These are phyloP conservation scores for Diarsia rubi DNA, from an alignment of 2,888 invertebrate species.

Conservation along the genomic window DNA sequence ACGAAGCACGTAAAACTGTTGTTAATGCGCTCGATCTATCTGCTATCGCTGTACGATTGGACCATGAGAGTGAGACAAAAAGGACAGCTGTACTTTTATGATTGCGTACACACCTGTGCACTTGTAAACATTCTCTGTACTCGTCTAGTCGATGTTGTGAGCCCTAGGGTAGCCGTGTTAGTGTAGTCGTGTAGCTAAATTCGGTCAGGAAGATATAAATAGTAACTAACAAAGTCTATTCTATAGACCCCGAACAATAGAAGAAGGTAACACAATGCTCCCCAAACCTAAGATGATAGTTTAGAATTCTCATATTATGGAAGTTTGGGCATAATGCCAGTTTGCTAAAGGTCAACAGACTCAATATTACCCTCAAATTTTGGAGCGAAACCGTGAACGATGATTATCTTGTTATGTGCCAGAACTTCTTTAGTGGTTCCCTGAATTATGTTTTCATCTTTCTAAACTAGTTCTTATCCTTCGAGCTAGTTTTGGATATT, in stretches of 20 bases:
- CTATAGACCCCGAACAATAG: conserved; percentile 10
- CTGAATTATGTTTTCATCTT: background rate
- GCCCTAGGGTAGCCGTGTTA: background rate
- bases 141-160: background rate
- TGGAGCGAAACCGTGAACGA: conserved; percentile 13
- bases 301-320: conserved; percentile 23
- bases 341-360: conserved; percentile 26
- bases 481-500: background rate
- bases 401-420: conserved; percentile 18
- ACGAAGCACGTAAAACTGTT: background rate
- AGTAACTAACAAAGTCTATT: background rate
- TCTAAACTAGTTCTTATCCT: background rate
- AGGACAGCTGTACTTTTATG: background rate
- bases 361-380: conserved; percentile 28
- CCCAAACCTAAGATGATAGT: conserved; percentile 18
- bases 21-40: background rate
- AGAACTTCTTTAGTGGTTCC: conserved; percentile 1
- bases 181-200: background rate
- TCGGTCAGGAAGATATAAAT: background rate
- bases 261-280: background rate
- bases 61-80: background rate
- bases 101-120: background rate
- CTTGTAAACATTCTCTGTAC: background rate
- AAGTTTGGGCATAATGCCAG: conserved; percentile 33
- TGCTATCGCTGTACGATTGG: too few species aligned